Evolutionary conservation across 2,888 invertebrate species (phyloP).

Genomic region (Myopa tessellatipennis): DNA sequence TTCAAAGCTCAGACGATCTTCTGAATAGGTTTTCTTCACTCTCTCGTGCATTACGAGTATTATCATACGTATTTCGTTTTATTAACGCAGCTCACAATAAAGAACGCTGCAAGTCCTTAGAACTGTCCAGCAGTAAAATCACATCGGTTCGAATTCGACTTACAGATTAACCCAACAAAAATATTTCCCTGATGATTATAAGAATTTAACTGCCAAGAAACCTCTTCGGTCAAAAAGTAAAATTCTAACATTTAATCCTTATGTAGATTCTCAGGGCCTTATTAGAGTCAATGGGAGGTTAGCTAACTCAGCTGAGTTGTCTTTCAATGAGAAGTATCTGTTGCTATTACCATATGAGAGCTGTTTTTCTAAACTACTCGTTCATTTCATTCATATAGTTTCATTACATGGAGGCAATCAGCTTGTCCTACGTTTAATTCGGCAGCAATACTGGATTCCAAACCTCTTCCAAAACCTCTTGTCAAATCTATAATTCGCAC

Average conservation of each 20-base stretch:
- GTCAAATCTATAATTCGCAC: not conserved
- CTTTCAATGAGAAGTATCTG: not conserved
- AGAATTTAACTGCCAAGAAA: not conserved
- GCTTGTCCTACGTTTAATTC: not conserved
- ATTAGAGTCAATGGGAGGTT: conserved; percentile 17
- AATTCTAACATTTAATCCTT: not conserved
- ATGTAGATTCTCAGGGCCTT: not conserved
- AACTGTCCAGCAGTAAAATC: not conserved
- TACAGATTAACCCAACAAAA: not conserved
- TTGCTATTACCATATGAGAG: not conserved
- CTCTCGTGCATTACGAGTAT: not conserved
- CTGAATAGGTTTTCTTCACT: conserved; percentile 2
- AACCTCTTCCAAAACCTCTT: not conserved
- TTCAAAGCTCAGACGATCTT: too few relatives aligned
- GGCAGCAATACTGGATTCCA: conserved; percentile 12
- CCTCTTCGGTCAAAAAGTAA: not conserved
- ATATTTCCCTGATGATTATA: too few relatives aligned
- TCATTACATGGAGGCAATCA: conserved; percentile 15
- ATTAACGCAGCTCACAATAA: not conserved
- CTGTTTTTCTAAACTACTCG: not conserved
- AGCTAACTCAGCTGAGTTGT: not conserved
- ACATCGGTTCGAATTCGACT: not conserved
- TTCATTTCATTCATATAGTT: not conserved
- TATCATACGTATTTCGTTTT: conserved; percentile 1
- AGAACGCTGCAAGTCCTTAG: not conserved